A percentile compares a stretch with the other conserved stretches of the same genome.
These are phyloP conservation scores for Pluvianellus socialis DNA, from an alignment of 2,113 vertebrate species.

Conservation along the genomic window DNA sequence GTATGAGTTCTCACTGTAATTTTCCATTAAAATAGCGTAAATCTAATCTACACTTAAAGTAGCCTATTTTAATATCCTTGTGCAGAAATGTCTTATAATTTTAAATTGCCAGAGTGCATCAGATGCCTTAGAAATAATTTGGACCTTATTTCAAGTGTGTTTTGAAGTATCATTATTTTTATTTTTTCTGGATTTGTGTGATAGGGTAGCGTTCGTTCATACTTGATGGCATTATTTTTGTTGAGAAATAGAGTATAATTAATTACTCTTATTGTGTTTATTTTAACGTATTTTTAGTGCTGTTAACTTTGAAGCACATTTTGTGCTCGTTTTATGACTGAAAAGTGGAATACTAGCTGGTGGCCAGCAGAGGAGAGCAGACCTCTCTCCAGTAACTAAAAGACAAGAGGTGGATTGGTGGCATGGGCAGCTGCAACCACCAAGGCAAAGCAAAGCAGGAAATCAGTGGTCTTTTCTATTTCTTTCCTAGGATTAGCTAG, in stretches of 20 bases:
- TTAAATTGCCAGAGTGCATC: background rate
- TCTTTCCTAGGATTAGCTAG: background rate
- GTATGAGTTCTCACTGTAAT: background rate
- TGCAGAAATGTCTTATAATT: background rate
- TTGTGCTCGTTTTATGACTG: background rate
- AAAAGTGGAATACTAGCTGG: background rate
- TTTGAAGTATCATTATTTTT: background rate
- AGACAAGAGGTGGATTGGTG: background rate
- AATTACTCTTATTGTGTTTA: background rate
- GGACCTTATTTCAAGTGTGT: background rate
- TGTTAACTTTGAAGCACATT: background rate
- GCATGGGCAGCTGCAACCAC: background rate
- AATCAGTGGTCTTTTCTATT: background rate
- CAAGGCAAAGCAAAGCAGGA: background rate
- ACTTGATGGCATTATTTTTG: background rate
- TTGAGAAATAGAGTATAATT: background rate
- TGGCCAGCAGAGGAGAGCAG: background rate
- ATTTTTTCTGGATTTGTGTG: background rate
- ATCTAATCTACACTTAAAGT: background rate
- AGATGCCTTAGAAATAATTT: background rate
- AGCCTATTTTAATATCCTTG: background rate
- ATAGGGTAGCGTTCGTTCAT: background rate
- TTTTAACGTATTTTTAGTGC: background rate
- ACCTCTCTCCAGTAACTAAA: background rate
- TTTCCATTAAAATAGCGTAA: constrained; percentile 20